Base-by-base conservation (phyloP, 2,888 invertebrate genomes). In the Tolmerus cingulatus region DNA sequence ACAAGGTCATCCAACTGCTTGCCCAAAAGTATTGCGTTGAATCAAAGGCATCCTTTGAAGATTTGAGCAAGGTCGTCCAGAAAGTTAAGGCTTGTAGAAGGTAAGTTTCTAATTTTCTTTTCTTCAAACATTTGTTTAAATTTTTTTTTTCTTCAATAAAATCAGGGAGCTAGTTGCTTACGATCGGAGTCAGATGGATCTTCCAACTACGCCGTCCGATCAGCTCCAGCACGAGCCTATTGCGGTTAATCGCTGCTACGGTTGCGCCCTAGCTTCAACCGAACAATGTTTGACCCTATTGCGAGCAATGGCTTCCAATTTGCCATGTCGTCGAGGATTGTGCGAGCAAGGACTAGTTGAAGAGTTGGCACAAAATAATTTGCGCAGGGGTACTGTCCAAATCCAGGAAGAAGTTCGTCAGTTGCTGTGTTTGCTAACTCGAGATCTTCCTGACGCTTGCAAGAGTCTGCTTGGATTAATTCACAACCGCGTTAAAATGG, bases 11-110 rank as follows among this genome's bases (percentile, higher is more conserved):
- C 90, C 98, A 99, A 91, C 95, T 97, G 89, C 94, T 99, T 66
- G 98, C 98, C 2, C 98, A 98, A 92, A 97, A 97, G 91, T 99
- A 99, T 93, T 98, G 98, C 92, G 96, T 96, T 78, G 99, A 99
- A 90, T 98, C 98, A 91, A 97, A 97, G 92, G 96, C 96, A 5
- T 97, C 98, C 8, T 99, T 98, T 92, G 99, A 99, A 91, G 99
- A 99, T 91, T 94, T 99, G 1, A 98, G 96, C 91, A 96, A 96
- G 93, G 96, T 96, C 89, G 96, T 96, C 89, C 96, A 98, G 94
- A 96, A 97, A 91, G 98, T 98, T 30, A 93, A 98, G 89, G 98
- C 98, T 0, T 98, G 98, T 91, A 94, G 97, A 34, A 96, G 94
- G 94, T 94, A 46, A 90, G 91, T 88, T 7, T n/a, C 8, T n/a